phyloP scores from a whole-genome alignment of 2,113 vertebrate species.

The Himantopus leucocephalus region DNA sequence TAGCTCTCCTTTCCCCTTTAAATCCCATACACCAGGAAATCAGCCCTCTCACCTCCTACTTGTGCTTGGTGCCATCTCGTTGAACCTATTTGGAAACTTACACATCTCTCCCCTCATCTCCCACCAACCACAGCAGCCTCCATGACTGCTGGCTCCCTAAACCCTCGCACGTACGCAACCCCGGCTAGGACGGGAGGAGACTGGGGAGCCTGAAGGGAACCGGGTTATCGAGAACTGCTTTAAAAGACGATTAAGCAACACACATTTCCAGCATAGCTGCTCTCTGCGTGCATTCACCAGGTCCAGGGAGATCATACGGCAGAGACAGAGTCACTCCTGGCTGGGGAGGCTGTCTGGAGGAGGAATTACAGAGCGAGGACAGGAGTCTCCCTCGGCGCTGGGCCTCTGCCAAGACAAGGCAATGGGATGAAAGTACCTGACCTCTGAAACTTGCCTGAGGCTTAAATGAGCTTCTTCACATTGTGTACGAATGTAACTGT shows the following conservation, averaged over 20 bases:
- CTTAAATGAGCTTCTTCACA: conserved; percentile 41
- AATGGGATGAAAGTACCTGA: conserved; percentile 2
- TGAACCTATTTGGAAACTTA: neutral
- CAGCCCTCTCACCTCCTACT: neutral
- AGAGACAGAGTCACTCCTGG: neutral
- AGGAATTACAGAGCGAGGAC: neutral
- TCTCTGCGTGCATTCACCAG: neutral
- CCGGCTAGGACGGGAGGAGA: rapidly evolving
- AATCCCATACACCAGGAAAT: neutral
- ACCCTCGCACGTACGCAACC: rapidly evolving
- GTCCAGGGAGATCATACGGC: neutral
- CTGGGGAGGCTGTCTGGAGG: neutral
- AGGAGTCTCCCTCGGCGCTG: neutral
- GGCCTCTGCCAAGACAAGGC: neutral
- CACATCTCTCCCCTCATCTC: neutral
- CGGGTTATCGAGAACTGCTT: rapidly evolving
- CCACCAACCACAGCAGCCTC: neutral
- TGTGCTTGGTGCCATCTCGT: rapidly evolving
- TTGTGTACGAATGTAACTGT: neutral
- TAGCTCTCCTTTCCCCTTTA: neutral
- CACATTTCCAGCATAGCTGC: neutral
- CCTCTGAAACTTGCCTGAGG: conserved; percentile 17
- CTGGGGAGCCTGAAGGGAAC: neutral
- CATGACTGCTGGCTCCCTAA: rapidly evolving
- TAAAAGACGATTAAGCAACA: neutral